Base-by-base conservation (phyloP, 2,888 invertebrate genomes). In the Brachyptera risi region DNA sequence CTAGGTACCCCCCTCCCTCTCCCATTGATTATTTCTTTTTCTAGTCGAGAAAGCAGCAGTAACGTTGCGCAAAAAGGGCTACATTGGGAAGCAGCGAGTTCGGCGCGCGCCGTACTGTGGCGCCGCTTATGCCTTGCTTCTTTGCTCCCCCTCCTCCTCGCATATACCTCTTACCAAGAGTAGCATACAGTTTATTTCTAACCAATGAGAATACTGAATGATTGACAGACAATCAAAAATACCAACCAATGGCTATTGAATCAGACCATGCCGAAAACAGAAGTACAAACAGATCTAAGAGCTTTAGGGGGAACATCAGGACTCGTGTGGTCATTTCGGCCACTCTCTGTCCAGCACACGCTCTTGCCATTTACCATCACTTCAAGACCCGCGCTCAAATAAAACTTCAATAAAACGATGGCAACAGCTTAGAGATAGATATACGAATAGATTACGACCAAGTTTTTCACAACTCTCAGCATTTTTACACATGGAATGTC, bases 401-500 rank as follows among this genome's bases (percentile, higher is more conserved):
- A 17, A 38, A 35, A 40, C 40, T 49, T 57, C 64, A 60, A 60
- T 60, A 60, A 62, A 63, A 38, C 47, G 60, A 62, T 62, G 64
- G 62, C 62, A 62, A 64, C 64, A 64, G 64, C 62, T 64, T 64
- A 61, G 44, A 60, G 58, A 56, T 47, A 61, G 57, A 61, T 61
- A 42, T 31, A 50, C 57, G 59, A 60, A 62, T 54, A 64, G 64
- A 64, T 64, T 64, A 59, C 62, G 51, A 24, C 49, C 40, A 49
- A 49, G 59, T 62, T 61, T 64, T 62, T 21, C 64, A 37, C 19
- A 51, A n/a, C 51, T 62, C 59, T 64, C 64, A 64, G 64, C 64
- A 60, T 37, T 64, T 64, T 64, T 64, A 62, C 62, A 60, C 62
- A 64, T 44, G 38, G 27, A 56, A 60, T 49, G 54, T 50, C 38